Percentiles rank a stretch among this genome's conserved stretches.
phyloP scores from a whole-genome alignment of 2,888 invertebrate genomes.

The Venusia cambrica region DNA sequence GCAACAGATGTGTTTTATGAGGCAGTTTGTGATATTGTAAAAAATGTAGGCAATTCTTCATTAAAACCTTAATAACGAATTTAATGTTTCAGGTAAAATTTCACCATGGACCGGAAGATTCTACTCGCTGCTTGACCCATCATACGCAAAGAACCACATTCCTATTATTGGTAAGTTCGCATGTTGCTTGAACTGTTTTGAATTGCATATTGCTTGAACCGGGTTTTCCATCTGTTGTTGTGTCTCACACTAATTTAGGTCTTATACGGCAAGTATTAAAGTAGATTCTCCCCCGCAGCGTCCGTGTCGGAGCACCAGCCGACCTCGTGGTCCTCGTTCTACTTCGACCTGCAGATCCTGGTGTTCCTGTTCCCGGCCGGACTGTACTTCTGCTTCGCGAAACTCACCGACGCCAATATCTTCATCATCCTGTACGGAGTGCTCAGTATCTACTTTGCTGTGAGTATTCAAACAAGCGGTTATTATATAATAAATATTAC shows the following conservation, averaged over 20 bases:
- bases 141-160: conserved; percentile 99
- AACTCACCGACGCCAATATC: conserved; percentile 96
- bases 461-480: too few species aligned
- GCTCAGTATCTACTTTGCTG: conserved; percentile 98
- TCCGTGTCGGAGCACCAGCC: conserved; percentile 99
- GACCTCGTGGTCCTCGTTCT: conserved; percentile 98
- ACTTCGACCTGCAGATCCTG: conserved; percentile 97
- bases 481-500: too few species aligned
- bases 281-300: conserved; percentile 55
- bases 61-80: too few species aligned
- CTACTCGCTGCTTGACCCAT: conserved; percentile 97
- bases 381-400: conserved; percentile 97
- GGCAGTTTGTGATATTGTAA: too few species aligned
- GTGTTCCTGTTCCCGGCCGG: conserved; percentile 98
- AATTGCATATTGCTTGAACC: too few species aligned
- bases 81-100: conserved; percentile 90
- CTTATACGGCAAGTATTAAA: too few species aligned
- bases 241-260: too few species aligned
- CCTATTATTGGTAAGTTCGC: conserved; percentile 90
- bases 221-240: too few species aligned
- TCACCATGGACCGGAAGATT: conserved; percentile 99
- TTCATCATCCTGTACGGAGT: conserved; percentile 98
- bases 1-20: too few species aligned
- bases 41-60: too few species aligned
- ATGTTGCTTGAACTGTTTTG: neutral